Conservation (phyloP, 1,140 invertebrate genomes). For the Apis mellifera region Amel_HAv3.1 CM009940.2:9602001-9602500, state of each 20-base stretch:
- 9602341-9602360: conserved; percentile 68
- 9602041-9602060: no score
- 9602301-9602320: conserved; percentile 67
- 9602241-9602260: no score
- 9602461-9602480: conserved; percentile 58
- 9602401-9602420: conserved; percentile 58
- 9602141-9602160: no score
- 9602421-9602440: conserved; percentile 67
- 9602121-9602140: no score
- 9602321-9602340: conserved; percentile 78
- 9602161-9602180: no score
- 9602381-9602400: conserved; percentile 62
- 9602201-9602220: no score
- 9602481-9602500: conserved; percentile 75
- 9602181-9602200: no score
- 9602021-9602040: no score
- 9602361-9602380: conserved; percentile 61
- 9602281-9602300: background rate
- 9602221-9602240: conserved; percentile 42
- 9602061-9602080: no score
- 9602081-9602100: no score
- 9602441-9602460: conserved; percentile 62
- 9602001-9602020: no score
- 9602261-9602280: background rate
- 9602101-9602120: no score